Evolutionary conservation across 2,888 invertebrate species (phyloP).

Genomic region (Leucophenga montana): DNA sequence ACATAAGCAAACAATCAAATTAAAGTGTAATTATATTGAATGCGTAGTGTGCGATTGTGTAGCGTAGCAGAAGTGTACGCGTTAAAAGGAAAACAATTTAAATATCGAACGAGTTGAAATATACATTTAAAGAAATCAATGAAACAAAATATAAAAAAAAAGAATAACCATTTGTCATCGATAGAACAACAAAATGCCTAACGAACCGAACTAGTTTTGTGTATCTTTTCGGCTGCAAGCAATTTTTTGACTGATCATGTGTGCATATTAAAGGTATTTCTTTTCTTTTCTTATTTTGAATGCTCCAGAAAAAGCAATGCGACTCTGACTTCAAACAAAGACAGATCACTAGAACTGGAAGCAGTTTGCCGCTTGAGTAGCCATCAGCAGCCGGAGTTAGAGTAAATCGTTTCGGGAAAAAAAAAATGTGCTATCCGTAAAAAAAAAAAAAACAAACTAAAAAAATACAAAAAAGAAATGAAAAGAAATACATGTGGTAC

Average conservation of each 20-base stretch:
- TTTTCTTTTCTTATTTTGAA: neutral
- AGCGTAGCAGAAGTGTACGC: no score
- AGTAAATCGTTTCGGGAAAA: neutral
- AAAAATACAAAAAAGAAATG: neutral
- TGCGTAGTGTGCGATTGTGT: conserved; percentile 50
- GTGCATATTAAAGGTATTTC: conserved; percentile 24
- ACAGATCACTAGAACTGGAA: conserved; percentile 7
- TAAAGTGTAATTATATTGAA: conserved; percentile 61
- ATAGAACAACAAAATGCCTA: conserved; percentile 14
- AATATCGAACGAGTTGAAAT: conserved; percentile 1
- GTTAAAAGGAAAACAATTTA: conserved; percentile 22
- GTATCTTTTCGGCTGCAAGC: neutral
- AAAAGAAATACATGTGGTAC: conserved; percentile 9
- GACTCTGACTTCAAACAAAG: conserved; percentile 1
- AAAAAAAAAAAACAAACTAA: conserved; percentile 7
- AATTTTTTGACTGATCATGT: conserved; percentile 21
- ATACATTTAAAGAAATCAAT: conserved; percentile 13
- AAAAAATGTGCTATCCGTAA: neutral
- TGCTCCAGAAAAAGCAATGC: neutral
- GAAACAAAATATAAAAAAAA: no score
- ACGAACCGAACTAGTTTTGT: conserved; percentile 7
- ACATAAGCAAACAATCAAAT: conserved; percentile 56
- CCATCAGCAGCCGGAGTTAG: neutral
- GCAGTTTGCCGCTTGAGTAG: conserved; percentile 29
- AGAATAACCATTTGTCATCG: conserved; percentile 30